Conservation (phyloP, 2,113 vertebrate species). For the Poeciliopsis retropinna region DNA sequence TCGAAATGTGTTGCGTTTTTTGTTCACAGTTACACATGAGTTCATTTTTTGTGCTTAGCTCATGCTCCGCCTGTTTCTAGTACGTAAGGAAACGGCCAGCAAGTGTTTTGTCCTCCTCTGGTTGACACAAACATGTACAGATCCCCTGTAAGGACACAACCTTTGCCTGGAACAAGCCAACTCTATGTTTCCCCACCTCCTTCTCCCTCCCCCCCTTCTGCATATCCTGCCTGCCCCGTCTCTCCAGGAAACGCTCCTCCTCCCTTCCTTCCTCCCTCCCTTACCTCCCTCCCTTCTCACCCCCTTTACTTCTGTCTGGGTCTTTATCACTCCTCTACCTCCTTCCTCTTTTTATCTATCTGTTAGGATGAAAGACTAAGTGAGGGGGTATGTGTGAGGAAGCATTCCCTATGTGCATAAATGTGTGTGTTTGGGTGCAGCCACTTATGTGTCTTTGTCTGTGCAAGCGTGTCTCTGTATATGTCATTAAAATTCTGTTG, state of each 20-base stretch:
- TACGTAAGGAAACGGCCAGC: constrained; percentile 51
- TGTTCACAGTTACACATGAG: not conserved
- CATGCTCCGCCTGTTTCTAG: constrained; percentile 18
- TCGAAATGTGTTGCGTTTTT: constrained; percentile 4
- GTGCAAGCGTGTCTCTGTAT: constrained; percentile 69
- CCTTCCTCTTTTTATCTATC: constrained; percentile 70
- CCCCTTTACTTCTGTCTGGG: constrained; percentile 60
- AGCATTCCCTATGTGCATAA: constrained; percentile 44
- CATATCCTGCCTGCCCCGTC: constrained; percentile 76
- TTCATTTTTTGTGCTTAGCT: not conserved
- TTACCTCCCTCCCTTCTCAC: constrained; percentile 24
- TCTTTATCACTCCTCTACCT: constrained; percentile 67
- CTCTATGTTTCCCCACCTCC: constrained; percentile 71
- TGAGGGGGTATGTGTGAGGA: constrained; percentile 52
- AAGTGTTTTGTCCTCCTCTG: constrained; percentile 50
- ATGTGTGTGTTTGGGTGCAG: constrained; percentile 26
- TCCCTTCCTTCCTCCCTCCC: constrained; percentile 66
- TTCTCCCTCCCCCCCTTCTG: constrained; percentile 63
- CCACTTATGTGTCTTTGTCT: constrained; percentile 65
- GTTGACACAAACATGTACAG: constrained; percentile 63
- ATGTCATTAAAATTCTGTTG: constrained; percentile 75
- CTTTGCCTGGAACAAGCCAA: constrained; percentile 72
- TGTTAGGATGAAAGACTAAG: constrained; percentile 70
- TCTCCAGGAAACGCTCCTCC: constrained; percentile 76
- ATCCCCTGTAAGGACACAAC: constrained; percentile 67